Evolutionary conservation across 2,113 vertebrate genomes (phyloP), one percentile per base, ranked within the genome.

Genomic region (Odocoileus hemionus): DNA sequence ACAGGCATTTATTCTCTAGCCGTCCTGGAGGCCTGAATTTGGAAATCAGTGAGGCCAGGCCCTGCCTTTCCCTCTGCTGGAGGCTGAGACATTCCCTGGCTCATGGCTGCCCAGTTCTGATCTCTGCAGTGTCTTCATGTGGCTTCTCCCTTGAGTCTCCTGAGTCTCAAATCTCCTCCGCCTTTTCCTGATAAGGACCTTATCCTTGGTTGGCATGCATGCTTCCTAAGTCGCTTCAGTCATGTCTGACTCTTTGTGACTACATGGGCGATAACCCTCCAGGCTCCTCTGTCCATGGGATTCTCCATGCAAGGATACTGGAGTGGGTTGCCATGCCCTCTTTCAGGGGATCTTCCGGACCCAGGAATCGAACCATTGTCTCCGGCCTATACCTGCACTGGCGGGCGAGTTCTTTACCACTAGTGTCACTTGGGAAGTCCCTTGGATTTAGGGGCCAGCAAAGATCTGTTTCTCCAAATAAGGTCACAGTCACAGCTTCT

Each of bases 81-180:
- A 6, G 57, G n/a, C 26, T 26, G 23, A 84, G 79, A 7, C 7
- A 2, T 52, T 55, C 8, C 5, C 33, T 23, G 36, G 58, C 13
- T 23, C 33, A 7, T 25, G 39, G 23, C 14, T 1, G 2, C 5
- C 3, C 1, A 50, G n/a, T 28, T 45, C 52, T 13, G 3, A 15
- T 54, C 26, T 86, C 52, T 54, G 64, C 52, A 36, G 14, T 21
- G 43, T 60, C 60, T 19, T 58, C n/a, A 1, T 4, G 0, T 5
- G 21, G 10, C 67, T 93, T 50, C 61, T 30, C 5, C 28, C 33
- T 13, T 5, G 3, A 36, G 13, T 30, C 8, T 52, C 55, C 50
- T 19, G 52, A 3, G 50, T 57, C 6, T 84, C 26, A 6, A 86
- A 64, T 15, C 28, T 39, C 36, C 21, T 33, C 57, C 25, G 17